Evolutionary conservation across 2,888 invertebrate genomes (phyloP).

Genomic region (Dascillus cervinus): DNA sequence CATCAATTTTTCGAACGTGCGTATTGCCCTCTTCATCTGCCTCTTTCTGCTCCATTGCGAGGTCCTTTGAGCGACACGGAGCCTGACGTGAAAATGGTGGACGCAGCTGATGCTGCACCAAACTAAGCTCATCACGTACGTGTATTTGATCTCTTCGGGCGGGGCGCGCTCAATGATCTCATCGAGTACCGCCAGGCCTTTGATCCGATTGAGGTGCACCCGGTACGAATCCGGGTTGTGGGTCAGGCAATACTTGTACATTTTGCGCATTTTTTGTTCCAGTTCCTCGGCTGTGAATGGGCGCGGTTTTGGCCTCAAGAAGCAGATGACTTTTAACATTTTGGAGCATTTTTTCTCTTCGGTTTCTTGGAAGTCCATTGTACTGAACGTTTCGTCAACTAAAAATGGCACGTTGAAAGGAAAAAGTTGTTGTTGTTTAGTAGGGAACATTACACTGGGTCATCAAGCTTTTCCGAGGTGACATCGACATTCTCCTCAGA

Average conservation of each 20-base stretch:
- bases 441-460: too few relatives aligned
- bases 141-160: constrained; percentile 9
- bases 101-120: constrained; percentile 35
- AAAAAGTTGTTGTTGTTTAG: background rate
- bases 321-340: constrained; percentile 1
- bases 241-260: constrained; percentile 22
- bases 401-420: background rate
- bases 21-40: constrained; percentile 22
- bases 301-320: background rate
- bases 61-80: constrained; percentile 10
- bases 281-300: constrained; percentile 11
- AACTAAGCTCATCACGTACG: constrained; percentile 24
- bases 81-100: constrained; percentile 35
- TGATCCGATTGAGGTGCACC: constrained; percentile 25
- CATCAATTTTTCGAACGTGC: constrained; percentile 24
- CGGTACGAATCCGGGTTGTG: constrained; percentile 26
- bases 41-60: constrained; percentile 18
- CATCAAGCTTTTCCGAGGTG: too few relatives aligned
- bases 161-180: constrained; percentile 10
- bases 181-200: constrained; percentile 19
- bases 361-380: too few relatives aligned
- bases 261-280: constrained; percentile 8
- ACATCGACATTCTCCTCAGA: too few relatives aligned
- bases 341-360: too few relatives aligned
- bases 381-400: too few relatives aligned